phyloP scores from a whole-genome alignment of 2,113 vertebrate genomes.

The Polypterus bichir region DNA sequence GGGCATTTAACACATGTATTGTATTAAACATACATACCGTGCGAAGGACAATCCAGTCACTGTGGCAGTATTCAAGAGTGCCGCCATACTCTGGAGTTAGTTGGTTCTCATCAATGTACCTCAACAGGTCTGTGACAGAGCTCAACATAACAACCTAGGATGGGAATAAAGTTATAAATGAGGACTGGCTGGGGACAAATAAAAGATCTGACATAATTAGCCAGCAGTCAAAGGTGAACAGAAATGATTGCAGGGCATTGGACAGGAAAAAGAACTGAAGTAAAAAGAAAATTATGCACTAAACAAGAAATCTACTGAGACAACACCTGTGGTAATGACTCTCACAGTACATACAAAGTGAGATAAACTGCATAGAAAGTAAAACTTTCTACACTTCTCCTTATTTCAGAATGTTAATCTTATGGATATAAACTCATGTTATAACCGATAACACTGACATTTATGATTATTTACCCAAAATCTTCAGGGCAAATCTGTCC shows the following conservation, averaged over 20 bases:
- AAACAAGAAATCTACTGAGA: too few species aligned
- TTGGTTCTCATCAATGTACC: conserved; percentile 84
- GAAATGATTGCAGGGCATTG: too few species aligned
- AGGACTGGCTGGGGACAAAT: background rate
- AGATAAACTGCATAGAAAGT: too few species aligned
- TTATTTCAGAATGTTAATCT: too few species aligned
- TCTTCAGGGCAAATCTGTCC: too few species aligned
- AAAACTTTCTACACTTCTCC: too few species aligned
- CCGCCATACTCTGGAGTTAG: conserved; percentile 90
- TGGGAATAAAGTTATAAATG: background rate
- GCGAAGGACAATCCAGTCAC: conserved; percentile 88
- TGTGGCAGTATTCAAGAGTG: conserved; percentile 86
- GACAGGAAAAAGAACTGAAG: conserved; percentile 10
- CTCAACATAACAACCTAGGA: conserved; percentile 91
- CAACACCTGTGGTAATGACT: too few species aligned
- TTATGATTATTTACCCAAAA: too few species aligned
- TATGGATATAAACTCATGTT: too few species aligned
- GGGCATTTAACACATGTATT: too few species aligned
- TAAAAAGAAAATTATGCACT: background rate
- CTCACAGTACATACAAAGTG: too few species aligned
- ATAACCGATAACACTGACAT: too few species aligned
- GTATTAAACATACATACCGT: conserved; percentile 51
- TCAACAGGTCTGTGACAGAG: conserved; percentile 85
- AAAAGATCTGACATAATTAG: background rate
- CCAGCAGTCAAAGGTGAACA: background rate